Evolutionary conservation across 2,888 invertebrate species (phyloP).

Genomic region (Oscheius sp.): DNA sequence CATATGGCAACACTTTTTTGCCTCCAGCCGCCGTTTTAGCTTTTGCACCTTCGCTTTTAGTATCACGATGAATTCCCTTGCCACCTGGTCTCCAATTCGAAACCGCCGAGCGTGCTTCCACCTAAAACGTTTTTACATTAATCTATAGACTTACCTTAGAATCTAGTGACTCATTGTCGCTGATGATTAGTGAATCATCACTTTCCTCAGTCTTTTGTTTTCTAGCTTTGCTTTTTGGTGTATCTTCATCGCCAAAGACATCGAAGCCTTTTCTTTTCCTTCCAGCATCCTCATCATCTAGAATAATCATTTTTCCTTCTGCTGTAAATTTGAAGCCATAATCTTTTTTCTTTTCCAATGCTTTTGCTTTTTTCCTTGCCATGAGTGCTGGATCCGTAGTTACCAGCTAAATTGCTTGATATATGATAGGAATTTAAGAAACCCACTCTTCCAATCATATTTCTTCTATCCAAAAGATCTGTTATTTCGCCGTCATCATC

Average conservation of each 20-base stretch:
- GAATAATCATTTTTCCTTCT: constrained; percentile 58
- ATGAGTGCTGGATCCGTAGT: constrained; percentile 53
- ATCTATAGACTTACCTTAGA: constrained; percentile 21
- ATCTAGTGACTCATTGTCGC: constrained; percentile 41
- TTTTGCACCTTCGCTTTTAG: background rate
- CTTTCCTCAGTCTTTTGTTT: constrained; percentile 47
- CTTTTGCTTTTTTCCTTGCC: constrained; percentile 40
- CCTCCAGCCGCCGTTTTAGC: constrained; percentile 20
- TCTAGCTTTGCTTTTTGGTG: constrained; percentile 1
- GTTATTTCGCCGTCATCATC: constrained; percentile 55
- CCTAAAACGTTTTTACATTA: constrained; percentile 1
- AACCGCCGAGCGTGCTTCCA: constrained; percentile 14
- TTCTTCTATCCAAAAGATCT: constrained; percentile 57
- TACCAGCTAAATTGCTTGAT: constrained; percentile 41
- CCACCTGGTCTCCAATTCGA: constrained; percentile 48
- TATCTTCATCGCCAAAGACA: constrained; percentile 47
- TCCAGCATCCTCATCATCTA: constrained; percentile 35
- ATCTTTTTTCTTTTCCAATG: constrained; percentile 45
- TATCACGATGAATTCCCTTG: constrained; percentile 53
- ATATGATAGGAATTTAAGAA: background rate
- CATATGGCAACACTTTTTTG: constrained; percentile 57
- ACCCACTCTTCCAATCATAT: constrained; percentile 50
- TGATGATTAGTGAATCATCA: constrained; percentile 40
- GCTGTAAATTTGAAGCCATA: constrained; percentile 56
- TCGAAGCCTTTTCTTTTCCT: constrained; percentile 41